Evolutionary conservation across 1,140 invertebrate genomes (phyloP).

Genomic region (Lepidurus arcticus): DNA sequence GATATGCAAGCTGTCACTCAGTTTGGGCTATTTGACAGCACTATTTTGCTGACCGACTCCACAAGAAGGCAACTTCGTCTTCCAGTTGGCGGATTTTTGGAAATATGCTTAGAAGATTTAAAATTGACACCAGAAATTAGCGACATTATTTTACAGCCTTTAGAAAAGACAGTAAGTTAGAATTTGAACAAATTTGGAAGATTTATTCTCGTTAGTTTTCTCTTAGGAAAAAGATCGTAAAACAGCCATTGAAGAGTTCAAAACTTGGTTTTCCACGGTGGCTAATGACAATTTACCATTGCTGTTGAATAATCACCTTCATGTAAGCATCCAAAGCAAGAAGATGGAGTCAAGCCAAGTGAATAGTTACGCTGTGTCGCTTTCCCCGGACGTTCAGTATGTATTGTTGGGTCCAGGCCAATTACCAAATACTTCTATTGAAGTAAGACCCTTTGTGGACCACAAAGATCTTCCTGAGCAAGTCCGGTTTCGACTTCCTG

Average conservation of each 20-base stretch:
- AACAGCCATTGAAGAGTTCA: not conserved
- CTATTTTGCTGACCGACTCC: not conserved
- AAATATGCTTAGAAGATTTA: not conserved
- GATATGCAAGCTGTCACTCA: not conserved
- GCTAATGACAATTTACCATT: not conserved
- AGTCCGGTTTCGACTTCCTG: constrained; percentile 35
- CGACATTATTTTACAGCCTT: not conserved
- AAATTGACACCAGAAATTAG: not conserved
- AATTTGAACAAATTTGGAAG: not conserved
- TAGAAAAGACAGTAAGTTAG: not conserved
- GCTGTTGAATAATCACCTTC: not conserved
- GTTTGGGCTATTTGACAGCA: not conserved
- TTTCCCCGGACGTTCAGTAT: not conserved
- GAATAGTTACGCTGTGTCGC: not conserved
- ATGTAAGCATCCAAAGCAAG: not conserved
- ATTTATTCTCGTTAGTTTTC: not conserved
- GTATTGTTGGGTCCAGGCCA: not conserved
- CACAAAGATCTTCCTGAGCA: constrained; percentile 15
- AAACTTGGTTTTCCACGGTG: not conserved
- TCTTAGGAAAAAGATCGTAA: not conserved
- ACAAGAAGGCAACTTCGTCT: not conserved
- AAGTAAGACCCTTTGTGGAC: not conserved
- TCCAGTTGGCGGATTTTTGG: not conserved
- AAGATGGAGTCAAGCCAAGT: not conserved
- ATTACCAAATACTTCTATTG: not conserved